Percentiles rank a stretch among this genome's conserved stretches.
Conservation (phyloP, 1,140 invertebrate species). For the Trichoplusia ni region DNA sequence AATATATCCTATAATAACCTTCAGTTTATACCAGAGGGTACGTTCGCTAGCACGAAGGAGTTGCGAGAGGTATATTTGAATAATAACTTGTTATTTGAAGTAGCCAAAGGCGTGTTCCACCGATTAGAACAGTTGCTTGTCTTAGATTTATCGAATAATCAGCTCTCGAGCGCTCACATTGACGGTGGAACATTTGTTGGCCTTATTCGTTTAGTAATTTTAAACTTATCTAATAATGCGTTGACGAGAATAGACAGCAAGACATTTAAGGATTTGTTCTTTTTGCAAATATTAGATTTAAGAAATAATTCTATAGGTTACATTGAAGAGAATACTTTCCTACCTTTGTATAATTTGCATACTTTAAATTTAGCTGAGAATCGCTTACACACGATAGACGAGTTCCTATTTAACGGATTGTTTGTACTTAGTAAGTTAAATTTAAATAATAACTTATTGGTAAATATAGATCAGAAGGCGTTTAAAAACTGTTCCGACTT, state of each 20-base stretch:
- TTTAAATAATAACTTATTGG: conserved; percentile 91
- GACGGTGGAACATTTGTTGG: conserved; percentile 92
- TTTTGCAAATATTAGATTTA: conserved; percentile 93
- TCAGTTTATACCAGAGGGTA: conserved; percentile 87
- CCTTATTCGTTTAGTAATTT: conserved; percentile 90
- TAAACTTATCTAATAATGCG: conserved; percentile 93
- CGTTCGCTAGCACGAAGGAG: conserved; percentile 90
- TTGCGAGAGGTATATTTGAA: conserved; percentile 91
- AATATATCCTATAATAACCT: conserved; percentile 93
- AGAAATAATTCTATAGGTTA: conserved; percentile 93
- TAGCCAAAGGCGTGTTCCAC: conserved; percentile 91
- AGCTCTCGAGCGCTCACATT: conserved; percentile 90
- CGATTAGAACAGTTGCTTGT: conserved; percentile 91
- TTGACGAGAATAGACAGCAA: conserved; percentile 91
- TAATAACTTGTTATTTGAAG: conserved; percentile 89
- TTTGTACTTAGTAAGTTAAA: conserved; percentile 92
- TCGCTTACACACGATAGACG: conserved; percentile 89
- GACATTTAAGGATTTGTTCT: conserved; percentile 94
- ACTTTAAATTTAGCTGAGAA: conserved; percentile 93
- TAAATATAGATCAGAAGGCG: conserved; percentile 88
- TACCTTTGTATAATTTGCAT: conserved; percentile 93
- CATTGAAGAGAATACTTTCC: conserved; percentile 93
- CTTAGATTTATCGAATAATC: conserved; percentile 95
- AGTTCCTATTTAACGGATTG: conserved; percentile 91
- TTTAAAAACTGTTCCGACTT: conserved; percentile 95